phyloP scores from a whole-genome alignment of 2,797 vertebrate species.

The Diplodus sargus region DNA sequence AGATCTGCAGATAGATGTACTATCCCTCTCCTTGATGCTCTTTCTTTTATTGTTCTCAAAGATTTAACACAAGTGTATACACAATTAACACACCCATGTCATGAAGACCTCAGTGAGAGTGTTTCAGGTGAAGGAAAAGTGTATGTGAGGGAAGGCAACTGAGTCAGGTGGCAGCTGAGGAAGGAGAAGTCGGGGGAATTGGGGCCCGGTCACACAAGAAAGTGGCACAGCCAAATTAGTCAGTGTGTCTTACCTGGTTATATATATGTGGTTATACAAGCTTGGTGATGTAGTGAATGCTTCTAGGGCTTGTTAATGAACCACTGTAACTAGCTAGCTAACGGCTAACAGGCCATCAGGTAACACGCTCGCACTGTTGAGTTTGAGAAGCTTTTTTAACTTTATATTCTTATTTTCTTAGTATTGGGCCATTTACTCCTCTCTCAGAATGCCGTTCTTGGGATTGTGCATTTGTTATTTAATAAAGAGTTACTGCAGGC shows the following conservation, averaged over 20 bases:
- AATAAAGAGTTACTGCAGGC: background rate
- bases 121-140: slow-evolving; percentile 10
- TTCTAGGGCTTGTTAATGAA: background rate
- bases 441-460: background rate
- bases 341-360: background rate
- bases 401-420: background rate
- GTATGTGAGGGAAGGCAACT: slow-evolving; percentile 34
- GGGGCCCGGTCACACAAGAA: slow-evolving; percentile 17
- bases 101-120: background rate
- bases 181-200: background rate
- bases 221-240: background rate
- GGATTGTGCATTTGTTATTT: background rate
- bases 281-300: background rate
- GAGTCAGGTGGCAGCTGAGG: background rate
- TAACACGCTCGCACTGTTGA: background rate
- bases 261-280: background rate
- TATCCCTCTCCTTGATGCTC: slow-evolving; percentile 15
- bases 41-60: slow-evolving; percentile 23
- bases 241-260: background rate
- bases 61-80: slow-evolving; percentile 24
- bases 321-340: background rate
- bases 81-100: background rate
- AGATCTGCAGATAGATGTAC: slow-evolving; percentile 46
- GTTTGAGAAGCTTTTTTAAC: background rate
- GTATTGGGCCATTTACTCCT: background rate